Percentiles rank a stretch among this genome's conserved stretches.
These are phyloP conservation scores for Aporophyla lueneburgensis DNA, from an alignment of 2,888 invertebrate genomes.

Conservation along the genomic window DNA sequence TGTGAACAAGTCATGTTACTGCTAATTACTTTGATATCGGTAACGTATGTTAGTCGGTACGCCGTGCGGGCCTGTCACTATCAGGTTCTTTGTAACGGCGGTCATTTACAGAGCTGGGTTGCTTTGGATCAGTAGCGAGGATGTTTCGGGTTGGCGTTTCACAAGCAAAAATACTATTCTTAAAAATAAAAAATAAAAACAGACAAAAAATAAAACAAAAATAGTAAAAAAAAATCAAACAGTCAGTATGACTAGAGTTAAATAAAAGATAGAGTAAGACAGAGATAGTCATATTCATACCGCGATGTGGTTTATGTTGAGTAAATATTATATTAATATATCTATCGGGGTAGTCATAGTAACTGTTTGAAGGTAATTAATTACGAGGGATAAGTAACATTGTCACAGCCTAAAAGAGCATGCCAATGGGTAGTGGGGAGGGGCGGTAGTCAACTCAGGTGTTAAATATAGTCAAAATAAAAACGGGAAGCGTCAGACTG, in stretches of 20 bases:
- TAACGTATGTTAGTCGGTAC: conserved; percentile 84
- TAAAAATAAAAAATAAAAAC: conserved; percentile 79
- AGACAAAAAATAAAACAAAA: conserved; percentile 77
- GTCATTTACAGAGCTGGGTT: conserved; percentile 79
- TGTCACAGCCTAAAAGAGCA: conserved; percentile 89
- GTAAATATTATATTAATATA: conserved; percentile 73
- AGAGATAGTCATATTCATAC: conserved; percentile 89
- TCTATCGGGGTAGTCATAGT: conserved; percentile 85
- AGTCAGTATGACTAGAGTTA: conserved; percentile 90
- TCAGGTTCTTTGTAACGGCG: conserved; percentile 75
- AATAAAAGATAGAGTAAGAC: conserved; percentile 88
- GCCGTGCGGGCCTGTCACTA: conserved; percentile 75
- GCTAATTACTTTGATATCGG: conserved; percentile 78
- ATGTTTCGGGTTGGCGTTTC: conserved; percentile 87
- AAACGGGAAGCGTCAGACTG: conserved; percentile 87
- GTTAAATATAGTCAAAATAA: conserved; percentile 70
- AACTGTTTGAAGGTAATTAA: conserved; percentile 86
- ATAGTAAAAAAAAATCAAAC: conserved; percentile 86
- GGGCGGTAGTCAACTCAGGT: conserved; percentile 83
- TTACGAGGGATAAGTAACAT: conserved; percentile 89
- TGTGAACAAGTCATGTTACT: conserved; percentile 79
- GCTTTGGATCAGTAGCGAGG: conserved; percentile 87
- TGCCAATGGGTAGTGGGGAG: conserved; percentile 82
- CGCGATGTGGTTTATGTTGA: conserved; percentile 87
- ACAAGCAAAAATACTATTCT: conserved; percentile 89